A percentile compares a stretch with the other conserved stretches of the same genome.
Evolutionary conservation across 53 echinoderm and acorn worm genomes (phyloP).

Genomic region (Paracentrotus lividus): DNA sequence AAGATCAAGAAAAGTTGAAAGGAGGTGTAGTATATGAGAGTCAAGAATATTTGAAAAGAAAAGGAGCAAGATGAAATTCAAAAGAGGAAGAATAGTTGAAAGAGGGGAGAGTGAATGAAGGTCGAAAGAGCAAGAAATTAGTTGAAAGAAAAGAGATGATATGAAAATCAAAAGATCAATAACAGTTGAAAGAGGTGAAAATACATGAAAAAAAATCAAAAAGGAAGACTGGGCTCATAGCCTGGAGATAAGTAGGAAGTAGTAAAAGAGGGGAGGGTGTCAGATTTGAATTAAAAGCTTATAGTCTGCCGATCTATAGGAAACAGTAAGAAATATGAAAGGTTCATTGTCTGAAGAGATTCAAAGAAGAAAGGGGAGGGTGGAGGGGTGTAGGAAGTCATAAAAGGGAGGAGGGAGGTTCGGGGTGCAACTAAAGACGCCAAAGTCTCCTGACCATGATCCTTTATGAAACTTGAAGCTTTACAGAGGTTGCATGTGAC

Average conservation of each 20-base stretch:
- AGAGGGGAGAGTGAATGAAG: background rate
- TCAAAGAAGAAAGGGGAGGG: background rate
- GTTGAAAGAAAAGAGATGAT: too few relatives aligned
- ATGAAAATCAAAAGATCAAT: too few relatives aligned
- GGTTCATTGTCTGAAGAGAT: background rate
- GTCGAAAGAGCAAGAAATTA: too few relatives aligned
- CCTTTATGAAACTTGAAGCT: background rate
- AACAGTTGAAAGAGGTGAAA: too few relatives aligned
- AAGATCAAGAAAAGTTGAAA: too few relatives aligned
- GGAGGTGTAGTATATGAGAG: too few relatives aligned
- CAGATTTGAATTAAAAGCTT: background rate
- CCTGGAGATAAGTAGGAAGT: background rate
- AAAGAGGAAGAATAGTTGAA: background rate
- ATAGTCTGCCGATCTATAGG: background rate
- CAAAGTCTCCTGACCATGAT: background rate
- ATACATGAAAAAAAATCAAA: too few relatives aligned
- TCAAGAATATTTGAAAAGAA: too few relatives aligned
- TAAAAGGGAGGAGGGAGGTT: constrained; percentile 5
- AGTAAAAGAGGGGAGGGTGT: background rate
- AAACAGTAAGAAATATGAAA: background rate
- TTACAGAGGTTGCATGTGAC: background rate
- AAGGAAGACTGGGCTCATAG: too few relatives aligned
- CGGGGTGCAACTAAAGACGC: background rate
- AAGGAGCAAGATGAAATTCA: too few relatives aligned
- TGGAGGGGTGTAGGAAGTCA: background rate